Evolutionary conservation across 2,113 vertebrate genomes (phyloP).

Genomic region (Pterocles orientalis): DNA sequence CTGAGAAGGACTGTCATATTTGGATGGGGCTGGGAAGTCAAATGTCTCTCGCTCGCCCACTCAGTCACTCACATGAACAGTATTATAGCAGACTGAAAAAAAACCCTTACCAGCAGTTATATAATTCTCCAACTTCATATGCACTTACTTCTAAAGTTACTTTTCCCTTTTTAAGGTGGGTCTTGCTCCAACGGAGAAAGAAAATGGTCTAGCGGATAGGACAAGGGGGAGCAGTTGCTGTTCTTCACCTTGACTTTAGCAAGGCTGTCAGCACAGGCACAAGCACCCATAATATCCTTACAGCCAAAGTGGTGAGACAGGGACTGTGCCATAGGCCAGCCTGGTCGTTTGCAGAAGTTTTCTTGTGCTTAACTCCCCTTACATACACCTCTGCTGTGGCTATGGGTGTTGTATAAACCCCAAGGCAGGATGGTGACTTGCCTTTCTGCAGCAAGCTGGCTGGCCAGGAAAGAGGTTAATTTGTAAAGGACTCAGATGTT

Average conservation of each 20-base stretch:
- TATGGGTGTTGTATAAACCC: neutral
- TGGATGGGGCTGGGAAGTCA: neutral
- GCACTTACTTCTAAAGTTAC: neutral
- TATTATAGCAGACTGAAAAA: neutral
- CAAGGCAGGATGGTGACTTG: neutral
- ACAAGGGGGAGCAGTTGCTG: neutral
- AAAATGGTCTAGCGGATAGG: fast-evolving
- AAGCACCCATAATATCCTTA: neutral
- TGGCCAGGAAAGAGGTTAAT: neutral
- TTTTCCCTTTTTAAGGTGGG: neutral
- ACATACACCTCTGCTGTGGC: neutral
- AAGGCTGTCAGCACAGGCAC: neutral
- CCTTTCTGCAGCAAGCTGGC: neutral
- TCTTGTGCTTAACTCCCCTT: neutral
- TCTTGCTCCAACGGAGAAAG: neutral
- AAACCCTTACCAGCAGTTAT: neutral
- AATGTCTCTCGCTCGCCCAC: fast-evolving
- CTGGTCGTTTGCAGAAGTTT: fast-evolving
- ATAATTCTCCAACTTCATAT: neutral
- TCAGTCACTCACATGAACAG: neutral
- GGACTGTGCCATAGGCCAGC: neutral
- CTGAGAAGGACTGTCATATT: neutral
- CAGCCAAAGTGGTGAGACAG: neutral
- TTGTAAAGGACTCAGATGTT: neutral
- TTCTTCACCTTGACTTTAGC: neutral